Conservation (phyloP, 2,113 vertebrate genomes). For the Columba livia region DNA sequence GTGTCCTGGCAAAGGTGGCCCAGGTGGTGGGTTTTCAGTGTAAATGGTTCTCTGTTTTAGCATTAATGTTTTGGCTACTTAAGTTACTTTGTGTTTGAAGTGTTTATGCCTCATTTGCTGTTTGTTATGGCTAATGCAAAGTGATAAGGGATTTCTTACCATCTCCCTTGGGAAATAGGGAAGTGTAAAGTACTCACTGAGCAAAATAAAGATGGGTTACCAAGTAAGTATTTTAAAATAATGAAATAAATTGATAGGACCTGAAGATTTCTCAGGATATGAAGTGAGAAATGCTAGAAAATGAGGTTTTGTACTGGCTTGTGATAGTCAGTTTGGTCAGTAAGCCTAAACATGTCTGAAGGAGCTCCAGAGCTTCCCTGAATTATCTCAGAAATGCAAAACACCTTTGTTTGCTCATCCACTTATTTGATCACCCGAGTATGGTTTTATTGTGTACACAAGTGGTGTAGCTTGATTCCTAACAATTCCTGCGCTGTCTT, state of each 20-base stretch:
- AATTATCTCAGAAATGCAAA: background rate
- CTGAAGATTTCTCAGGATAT: background rate
- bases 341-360: background rate
- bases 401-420: background rate
- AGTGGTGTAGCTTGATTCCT: background rate
- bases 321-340: background rate
- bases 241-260: background rate
- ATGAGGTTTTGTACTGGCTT: accelerated
- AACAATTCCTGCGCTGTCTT: background rate
- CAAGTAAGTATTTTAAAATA: background rate
- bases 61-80: background rate
- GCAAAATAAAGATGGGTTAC: background rate
- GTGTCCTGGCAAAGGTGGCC: background rate
- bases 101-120: background rate
- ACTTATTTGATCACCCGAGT: background rate
- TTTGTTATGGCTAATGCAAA: background rate
- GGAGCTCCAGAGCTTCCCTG: background rate
- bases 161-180: background rate
- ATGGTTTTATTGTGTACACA: background rate
- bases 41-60: background rate
- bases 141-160: background rate
- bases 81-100: background rate
- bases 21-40: background rate
- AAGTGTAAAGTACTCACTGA: background rate
- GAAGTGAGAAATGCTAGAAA: background rate